Base-by-base conservation (phyloP, 2,113 vertebrate species). In the Narcine bancroftii region DNA sequence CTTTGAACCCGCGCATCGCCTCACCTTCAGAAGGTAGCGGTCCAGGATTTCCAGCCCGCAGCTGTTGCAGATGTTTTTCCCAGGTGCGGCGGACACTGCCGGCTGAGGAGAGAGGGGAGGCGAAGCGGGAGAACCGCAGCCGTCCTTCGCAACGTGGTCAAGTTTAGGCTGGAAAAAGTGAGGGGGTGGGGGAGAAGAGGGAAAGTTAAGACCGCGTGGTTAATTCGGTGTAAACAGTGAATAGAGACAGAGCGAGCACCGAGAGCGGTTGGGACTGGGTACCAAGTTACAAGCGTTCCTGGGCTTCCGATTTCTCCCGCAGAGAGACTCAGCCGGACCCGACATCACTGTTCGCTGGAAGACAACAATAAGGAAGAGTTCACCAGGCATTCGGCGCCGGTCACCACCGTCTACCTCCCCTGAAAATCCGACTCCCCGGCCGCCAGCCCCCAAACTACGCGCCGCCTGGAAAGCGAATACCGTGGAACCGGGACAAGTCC, bases 11-110 rank as follows among this genome's bases (percentile, higher is more conserved):
- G 42, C 29, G 76, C 36, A 11, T 60, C 53, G 0, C 36, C 94
- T 95, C 95, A 99, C 98, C 98, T 99, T 99, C 71, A 99, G 97
- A 93, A 99, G 96, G 95, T 99, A 99, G 94, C 99, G 99, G 94
- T 99, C 98, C 93, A 99, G 96, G 17, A 99, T 99, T 93, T 99
- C 97, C 93, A 97, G 95, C 93, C 96, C 97, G 93, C 98, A 99
- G 93, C 96, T 98, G 92, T 96, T 97, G 72, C 98, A 99, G 92
- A 98, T 94, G 6, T 96, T 96, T 93, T 97, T 97, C 93, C 96
- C 94, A 1, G 96, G 89, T 47, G 97, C 94, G 87, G 96, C 96
- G 17, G 98, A 97, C 92, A 96, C 95, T 97, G 99, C 97, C 93
- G 97, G 96, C 94, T 94, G 97, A 75, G 98, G 97, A 36, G 97